Evolutionary conservation across 2,888 invertebrate species (phyloP).

Genomic region (Drosophila atripex): DNA sequence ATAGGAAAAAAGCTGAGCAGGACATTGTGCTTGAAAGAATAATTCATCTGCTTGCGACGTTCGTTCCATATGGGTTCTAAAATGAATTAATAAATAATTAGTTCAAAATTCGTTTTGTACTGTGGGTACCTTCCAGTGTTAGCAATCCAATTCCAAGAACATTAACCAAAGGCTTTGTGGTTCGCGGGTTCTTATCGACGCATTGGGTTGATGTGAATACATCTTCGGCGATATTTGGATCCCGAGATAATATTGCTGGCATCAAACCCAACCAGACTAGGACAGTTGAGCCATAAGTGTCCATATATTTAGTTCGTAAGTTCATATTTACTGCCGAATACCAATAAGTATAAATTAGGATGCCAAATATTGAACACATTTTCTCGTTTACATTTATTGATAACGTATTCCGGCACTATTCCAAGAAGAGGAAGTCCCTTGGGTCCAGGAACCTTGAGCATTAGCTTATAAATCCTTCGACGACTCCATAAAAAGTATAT

Average conservation of each 20-base stretch:
- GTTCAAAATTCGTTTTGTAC: too few relatives aligned
- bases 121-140: slow-evolving; percentile 55
- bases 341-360: neutral
- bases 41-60: slow-evolving; percentile 73
- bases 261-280: slow-evolving; percentile 70
- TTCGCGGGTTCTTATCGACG: slow-evolving; percentile 45
- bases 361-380: neutral
- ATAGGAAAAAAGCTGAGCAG: slow-evolving; percentile 69
- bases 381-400: slow-evolving; percentile 56
- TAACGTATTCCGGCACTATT: slow-evolving; percentile 32
- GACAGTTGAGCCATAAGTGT: slow-evolving; percentile 57
- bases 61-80: slow-evolving; percentile 65
- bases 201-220: slow-evolving; percentile 68
- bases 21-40: slow-evolving; percentile 66
- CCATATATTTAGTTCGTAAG: slow-evolving; percentile 7
- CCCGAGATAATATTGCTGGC: slow-evolving; percentile 63
- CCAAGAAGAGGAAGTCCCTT: slow-evolving; percentile 70
- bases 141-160: slow-evolving; percentile 63
- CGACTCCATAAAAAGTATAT: slow-evolving; percentile 71
- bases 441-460: slow-evolving; percentile 67
- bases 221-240: slow-evolving; percentile 64
- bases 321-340: neutral
- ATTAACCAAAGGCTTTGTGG: slow-evolving; percentile 55
- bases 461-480: slow-evolving; percentile 65
- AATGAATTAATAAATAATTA: neutral